These are phyloP conservation scores for Cnemophilus loriae DNA, from an alignment of 2,113 vertebrate species.

Conservation along the genomic window DNA sequence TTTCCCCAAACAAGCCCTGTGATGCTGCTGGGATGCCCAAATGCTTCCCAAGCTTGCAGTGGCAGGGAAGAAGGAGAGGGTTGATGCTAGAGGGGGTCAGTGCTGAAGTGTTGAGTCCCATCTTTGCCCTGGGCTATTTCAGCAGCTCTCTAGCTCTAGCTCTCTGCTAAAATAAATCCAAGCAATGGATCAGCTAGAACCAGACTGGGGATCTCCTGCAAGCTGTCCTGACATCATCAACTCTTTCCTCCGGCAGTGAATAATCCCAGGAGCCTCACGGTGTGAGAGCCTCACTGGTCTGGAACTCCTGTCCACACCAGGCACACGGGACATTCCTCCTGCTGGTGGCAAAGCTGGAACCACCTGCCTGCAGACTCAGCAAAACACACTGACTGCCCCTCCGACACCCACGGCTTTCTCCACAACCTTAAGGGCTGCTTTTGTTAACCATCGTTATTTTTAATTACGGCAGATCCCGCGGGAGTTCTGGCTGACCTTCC, in stretches of 20 bases:
- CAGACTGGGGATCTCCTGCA: not conserved
- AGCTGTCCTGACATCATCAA: fast-evolving
- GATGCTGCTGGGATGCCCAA: not conserved
- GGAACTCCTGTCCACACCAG: not conserved
- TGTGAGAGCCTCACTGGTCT: not conserved
- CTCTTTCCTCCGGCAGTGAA: not conserved
- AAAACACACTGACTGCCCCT: not conserved
- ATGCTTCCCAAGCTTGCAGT: not conserved
- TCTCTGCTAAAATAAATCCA: not conserved
- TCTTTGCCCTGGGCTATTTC: not conserved
- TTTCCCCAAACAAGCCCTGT: not conserved
- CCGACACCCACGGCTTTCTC: not conserved
- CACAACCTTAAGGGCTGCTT: not conserved
- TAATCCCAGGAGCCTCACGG: not conserved
- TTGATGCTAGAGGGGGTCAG: not conserved
- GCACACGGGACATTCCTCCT: not conserved
- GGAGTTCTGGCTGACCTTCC: not conserved
- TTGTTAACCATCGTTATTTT: not conserved
- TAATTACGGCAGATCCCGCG: not conserved
- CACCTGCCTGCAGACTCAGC: not conserved
- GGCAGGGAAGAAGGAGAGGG: not conserved
- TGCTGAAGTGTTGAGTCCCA: not conserved
- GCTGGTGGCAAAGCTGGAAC: not conserved
- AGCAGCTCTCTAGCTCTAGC: not conserved
- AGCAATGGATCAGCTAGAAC: not conserved